These are phyloP conservation scores for Dolichoris vasculosae DNA, from an alignment of 1,140 invertebrate genomes.

Conservation along the genomic window DNA sequence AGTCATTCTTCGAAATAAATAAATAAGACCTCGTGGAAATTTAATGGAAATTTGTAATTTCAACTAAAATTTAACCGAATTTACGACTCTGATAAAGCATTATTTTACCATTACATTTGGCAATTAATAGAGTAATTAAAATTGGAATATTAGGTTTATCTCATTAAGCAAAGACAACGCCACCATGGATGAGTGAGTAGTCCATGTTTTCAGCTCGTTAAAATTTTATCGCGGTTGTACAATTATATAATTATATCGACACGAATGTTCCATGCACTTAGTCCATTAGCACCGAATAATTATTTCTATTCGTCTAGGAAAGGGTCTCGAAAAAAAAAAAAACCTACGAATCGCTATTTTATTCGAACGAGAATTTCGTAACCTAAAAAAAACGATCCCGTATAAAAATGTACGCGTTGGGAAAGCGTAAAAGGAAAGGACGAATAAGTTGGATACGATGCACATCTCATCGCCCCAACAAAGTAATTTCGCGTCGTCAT, in stretches of 20 bases:
- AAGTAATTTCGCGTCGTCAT: slow-evolving; percentile 46
- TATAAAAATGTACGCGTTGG: neutral
- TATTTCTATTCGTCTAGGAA: neutral
- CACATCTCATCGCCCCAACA: neutral
- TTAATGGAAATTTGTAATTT: neutral
- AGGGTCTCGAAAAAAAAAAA: neutral
- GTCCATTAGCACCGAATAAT: neutral
- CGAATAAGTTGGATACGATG: slow-evolving; percentile 26
- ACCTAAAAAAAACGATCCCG: neutral
- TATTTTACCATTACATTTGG: slow-evolving; percentile 26
- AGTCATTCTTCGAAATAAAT: neutral
- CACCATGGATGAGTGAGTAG: neutral
- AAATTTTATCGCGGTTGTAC: neutral
- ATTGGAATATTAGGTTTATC: slow-evolving; percentile 21
- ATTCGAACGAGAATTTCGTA: neutral
- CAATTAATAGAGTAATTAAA: slow-evolving; percentile 46
- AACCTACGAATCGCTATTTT: neutral
- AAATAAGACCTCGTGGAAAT: neutral
- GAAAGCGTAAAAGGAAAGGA: slow-evolving; percentile 10
- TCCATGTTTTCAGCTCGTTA: neutral
- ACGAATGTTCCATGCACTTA: neutral
- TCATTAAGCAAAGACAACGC: slow-evolving; percentile 27
- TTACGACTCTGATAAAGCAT: slow-evolving; percentile 24
- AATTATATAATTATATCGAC: neutral
- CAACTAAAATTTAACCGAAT: neutral